Conservation (phyloP, 2,113 vertebrate genomes). For the Apeltes quadracus region DNA sequence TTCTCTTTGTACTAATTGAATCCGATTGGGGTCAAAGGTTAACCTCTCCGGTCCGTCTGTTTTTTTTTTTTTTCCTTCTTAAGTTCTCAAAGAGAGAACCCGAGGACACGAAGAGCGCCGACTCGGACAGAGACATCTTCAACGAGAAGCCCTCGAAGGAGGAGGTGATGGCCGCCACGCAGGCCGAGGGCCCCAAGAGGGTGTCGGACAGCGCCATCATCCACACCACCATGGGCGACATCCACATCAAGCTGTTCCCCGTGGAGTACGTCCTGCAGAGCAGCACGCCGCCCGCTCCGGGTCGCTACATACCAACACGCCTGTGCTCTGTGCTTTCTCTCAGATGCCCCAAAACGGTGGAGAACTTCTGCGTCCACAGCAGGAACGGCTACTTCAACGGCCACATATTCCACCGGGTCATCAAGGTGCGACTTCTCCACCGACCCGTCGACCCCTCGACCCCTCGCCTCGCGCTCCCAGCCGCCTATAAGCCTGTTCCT, state of each 20-base stretch:
- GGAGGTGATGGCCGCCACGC: constrained; percentile 99
- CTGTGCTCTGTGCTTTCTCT: neutral
- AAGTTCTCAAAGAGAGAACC: constrained; percentile 97
- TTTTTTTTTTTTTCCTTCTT: no score
- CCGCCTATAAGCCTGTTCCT: neutral
- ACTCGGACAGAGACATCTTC: constrained; percentile 97
- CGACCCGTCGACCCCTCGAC: rapidly evolving
- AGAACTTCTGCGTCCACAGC: constrained; percentile 99
- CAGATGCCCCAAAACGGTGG: constrained; percentile 98
- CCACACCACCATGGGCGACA: constrained; percentile 98
- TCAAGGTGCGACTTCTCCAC: constrained; percentile 83
- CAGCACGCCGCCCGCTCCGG: constrained; percentile 33
- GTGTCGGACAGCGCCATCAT: constrained; percentile 98
- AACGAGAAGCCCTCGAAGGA: constrained; percentile 99
- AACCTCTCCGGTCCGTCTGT: neutral
- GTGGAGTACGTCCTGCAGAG: constrained; percentile 85
- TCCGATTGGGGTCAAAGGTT: neutral
- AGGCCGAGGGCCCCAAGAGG: constrained; percentile 96
- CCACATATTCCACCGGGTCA: constrained; percentile 96
- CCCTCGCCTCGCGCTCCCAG: neutral
- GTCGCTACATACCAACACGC: neutral
- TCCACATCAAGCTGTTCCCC: constrained; percentile 97
- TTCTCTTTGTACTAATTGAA: no score
- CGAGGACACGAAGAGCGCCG: constrained; percentile 96
- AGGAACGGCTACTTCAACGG: constrained; percentile 96